Conservation (phyloP, 2,797 vertebrate genomes). For the Lagorchestes hirsutus region DNA sequence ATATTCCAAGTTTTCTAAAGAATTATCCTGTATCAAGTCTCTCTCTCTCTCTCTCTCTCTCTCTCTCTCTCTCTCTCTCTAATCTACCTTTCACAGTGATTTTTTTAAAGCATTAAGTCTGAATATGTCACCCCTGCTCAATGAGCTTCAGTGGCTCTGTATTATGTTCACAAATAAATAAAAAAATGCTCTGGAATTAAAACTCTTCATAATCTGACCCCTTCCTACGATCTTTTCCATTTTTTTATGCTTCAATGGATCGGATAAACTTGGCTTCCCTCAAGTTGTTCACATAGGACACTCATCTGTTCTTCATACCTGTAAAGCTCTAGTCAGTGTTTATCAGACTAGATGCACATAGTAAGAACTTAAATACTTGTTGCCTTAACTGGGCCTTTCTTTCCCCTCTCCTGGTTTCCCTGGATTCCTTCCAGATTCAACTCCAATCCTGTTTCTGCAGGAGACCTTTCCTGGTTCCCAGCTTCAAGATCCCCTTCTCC, state of each 20-base stretch:
- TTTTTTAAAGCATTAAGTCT: not conserved
- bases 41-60: not conserved
- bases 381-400: not conserved
- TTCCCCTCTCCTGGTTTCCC: not conserved
- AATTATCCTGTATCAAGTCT: not conserved
- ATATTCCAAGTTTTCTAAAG: not conserved
- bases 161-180: not conserved
- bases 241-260: not conserved
- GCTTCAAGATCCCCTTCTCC: not conserved
- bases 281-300: not conserved
- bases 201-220: not conserved
- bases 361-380: not conserved
- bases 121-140: not conserved
- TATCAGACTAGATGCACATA: not conserved
- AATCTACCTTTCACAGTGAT: not conserved
- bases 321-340: not conserved
- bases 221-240: no score
- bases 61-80: not conserved
- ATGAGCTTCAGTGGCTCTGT: not conserved
- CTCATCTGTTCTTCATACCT: not conserved
- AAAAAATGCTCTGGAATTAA: not conserved
- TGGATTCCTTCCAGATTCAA: not conserved
- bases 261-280: not conserved
- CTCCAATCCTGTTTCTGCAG: not conserved
- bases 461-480: not conserved